Evolutionary conservation across 2,113 vertebrate genomes (phyloP).

Genomic region (Eolophus roseicapilla): DNA sequence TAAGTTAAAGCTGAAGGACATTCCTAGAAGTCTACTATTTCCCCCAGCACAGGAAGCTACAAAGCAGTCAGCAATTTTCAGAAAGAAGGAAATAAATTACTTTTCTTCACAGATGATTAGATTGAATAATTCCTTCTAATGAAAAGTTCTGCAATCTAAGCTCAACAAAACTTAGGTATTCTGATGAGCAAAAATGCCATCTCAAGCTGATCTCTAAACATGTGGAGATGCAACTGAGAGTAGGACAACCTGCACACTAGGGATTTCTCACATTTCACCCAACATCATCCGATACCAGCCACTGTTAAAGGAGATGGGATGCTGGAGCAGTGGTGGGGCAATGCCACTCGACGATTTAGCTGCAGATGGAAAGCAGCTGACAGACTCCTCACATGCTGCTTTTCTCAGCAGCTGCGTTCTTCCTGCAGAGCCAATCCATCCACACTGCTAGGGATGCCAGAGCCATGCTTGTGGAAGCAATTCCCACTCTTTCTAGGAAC

Average conservation of each 20-base stretch:
- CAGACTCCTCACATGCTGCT: accelerated
- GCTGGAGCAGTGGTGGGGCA: background rate
- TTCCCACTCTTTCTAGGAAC: background rate
- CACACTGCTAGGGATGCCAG: accelerated
- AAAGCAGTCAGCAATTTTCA: background rate
- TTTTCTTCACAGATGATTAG: too few species aligned
- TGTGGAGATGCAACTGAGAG: accelerated
- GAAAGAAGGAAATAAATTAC: background rate
- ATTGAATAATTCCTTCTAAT: background rate
- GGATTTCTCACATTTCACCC: background rate
- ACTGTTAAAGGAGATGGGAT: background rate
- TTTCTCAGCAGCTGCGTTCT: accelerated
- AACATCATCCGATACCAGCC: accelerated
- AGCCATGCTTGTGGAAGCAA: accelerated
- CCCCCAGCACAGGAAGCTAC: background rate
- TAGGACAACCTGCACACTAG: background rate
- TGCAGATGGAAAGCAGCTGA: background rate
- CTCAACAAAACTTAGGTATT: background rate
- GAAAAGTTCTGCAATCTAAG: background rate
- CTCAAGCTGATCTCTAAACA: background rate
- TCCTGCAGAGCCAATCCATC: background rate
- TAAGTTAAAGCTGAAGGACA: background rate
- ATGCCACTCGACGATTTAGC: accelerated
- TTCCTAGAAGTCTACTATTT: background rate
- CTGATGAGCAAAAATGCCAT: background rate